Evolutionary conservation across 2,888 invertebrate genomes (phyloP).

Genomic region (Scaptodrosophila latifasciaeformis): DNA sequence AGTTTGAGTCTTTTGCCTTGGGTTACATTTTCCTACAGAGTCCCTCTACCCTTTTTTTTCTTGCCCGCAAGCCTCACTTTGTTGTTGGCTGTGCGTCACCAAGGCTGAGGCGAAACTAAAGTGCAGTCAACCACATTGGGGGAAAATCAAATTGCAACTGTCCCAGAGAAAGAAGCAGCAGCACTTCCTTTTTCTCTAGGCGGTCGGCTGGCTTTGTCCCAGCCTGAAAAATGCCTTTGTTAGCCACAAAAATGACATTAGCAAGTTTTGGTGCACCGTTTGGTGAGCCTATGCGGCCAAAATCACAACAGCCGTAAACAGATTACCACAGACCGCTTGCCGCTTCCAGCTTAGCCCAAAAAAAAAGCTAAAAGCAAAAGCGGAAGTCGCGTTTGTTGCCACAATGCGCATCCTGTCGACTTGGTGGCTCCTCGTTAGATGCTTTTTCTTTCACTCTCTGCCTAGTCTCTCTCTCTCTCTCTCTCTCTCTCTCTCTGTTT

Average conservation of each 20-base stretch:
- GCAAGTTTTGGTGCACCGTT: not conserved
- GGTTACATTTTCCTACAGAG: too few relatives aligned
- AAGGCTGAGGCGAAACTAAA: not conserved
- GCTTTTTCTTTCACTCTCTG: too few relatives aligned
- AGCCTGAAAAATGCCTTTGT: too few relatives aligned
- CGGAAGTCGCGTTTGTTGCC: conserved; percentile 57
- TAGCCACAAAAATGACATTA: too few relatives aligned
- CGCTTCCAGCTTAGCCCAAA: conserved; percentile 22
- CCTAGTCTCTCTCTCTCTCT: conserved; percentile 22
- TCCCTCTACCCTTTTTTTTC: too few relatives aligned
- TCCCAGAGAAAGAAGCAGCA: not conserved
- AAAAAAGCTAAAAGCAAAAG: too few relatives aligned
- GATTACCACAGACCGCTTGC: conserved; percentile 32
- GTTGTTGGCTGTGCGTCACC: too few relatives aligned
- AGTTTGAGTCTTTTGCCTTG: too few relatives aligned
- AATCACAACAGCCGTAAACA: conserved; percentile 51
- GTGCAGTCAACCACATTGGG: not conserved
- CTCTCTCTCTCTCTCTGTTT: conserved; percentile 26
- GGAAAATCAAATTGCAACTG: conserved; percentile 1
- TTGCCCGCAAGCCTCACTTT: too few relatives aligned
- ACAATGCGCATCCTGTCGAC: conserved; percentile 38
- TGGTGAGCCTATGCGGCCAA: conserved; percentile 17
- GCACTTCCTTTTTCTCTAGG: not conserved
- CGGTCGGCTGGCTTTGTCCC: too few relatives aligned
- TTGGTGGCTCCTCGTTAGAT: not conserved